Conservation (phyloP, 2,888 invertebrate species). For the Drosophila planitibia region DNA sequence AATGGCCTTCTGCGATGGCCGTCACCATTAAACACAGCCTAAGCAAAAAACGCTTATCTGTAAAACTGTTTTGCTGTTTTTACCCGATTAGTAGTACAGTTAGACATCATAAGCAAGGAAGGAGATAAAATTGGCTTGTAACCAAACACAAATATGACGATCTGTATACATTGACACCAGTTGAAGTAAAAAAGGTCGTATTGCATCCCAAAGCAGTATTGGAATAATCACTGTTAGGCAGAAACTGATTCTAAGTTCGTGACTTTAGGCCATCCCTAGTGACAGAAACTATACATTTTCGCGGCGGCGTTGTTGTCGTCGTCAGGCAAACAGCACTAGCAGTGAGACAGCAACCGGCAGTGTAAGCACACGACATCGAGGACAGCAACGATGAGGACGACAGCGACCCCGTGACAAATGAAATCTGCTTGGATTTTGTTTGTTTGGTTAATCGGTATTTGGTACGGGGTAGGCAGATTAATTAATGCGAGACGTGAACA, state of each 20-base stretch:
- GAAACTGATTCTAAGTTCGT: not conserved
- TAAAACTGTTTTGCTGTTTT: not conserved
- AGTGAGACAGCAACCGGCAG: constrained; percentile 65
- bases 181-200: not conserved
- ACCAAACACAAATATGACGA: not conserved
- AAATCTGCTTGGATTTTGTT: constrained; percentile 33
- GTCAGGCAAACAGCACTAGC: constrained; percentile 75
- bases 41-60: not conserved
- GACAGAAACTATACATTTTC: constrained; percentile 22
- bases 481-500: constrained; percentile 40
- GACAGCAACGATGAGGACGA: constrained; percentile 35
- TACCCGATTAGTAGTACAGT: not conserved
- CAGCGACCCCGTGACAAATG: constrained; percentile 30
- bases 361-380: constrained; percentile 52
- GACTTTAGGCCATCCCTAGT: constrained; percentile 51
- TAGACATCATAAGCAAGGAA: not conserved
- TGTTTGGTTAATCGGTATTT: constrained; percentile 31
- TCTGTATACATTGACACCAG: not conserved
- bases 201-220: not conserved
- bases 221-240: not conserved
- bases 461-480: constrained; percentile 40
- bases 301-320: constrained; percentile 52
- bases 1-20: not conserved
- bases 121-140: not conserved
- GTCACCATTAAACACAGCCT: not conserved